A percentile compares a stretch with the other conserved stretches of the same genome.
phyloP scores from a whole-genome alignment of 2,888 invertebrate species.

The Patella caerulea region DNA sequence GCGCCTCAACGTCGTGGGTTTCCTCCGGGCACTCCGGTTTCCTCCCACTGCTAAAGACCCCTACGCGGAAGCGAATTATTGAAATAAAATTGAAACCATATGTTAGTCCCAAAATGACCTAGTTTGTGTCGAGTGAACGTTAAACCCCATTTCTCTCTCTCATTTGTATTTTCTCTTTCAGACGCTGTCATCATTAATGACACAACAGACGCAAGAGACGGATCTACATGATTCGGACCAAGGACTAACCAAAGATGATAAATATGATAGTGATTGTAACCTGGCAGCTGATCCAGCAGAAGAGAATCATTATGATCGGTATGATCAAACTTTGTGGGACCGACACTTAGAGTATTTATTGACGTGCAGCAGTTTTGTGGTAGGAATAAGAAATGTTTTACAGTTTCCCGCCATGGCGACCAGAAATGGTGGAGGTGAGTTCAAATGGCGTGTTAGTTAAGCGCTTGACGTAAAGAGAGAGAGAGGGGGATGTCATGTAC shows the following conservation, averaged over 20 bases:
- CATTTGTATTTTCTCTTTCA: background rate
- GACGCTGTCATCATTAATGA: slow-evolving; percentile 25
- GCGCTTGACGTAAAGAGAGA: too few relatives aligned
- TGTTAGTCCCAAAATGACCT: too few relatives aligned
- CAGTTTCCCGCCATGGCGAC: slow-evolving; percentile 81
- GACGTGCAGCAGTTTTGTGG: slow-evolving; percentile 76
- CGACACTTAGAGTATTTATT: slow-evolving; percentile 74
- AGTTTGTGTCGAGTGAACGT: too few relatives aligned
- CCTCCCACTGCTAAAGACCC: too few relatives aligned
- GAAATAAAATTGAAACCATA: too few relatives aligned
- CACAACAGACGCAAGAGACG: slow-evolving; percentile 16
- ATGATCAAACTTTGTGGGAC: slow-evolving; percentile 71
- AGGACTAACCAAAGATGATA: slow-evolving; percentile 26
- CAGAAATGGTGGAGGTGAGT: slow-evolving; percentile 65
- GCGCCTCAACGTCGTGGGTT: too few relatives aligned
- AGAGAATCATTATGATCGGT: slow-evolving; percentile 25
- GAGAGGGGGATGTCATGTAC: too few relatives aligned
- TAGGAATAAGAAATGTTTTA: slow-evolving; percentile 75
- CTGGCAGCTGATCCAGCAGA: slow-evolving; percentile 26
- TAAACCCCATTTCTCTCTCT: too few relatives aligned
- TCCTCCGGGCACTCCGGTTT: too few relatives aligned
- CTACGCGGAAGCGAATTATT: too few relatives aligned
- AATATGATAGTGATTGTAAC: slow-evolving; percentile 22
- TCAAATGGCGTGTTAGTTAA: background rate
- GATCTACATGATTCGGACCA: slow-evolving; percentile 24